Percentiles rank a stretch among this genome's conserved stretches.
Conservation (phyloP, 2,797 vertebrate genomes). For the Oreonectes daqikongensis region DNA sequence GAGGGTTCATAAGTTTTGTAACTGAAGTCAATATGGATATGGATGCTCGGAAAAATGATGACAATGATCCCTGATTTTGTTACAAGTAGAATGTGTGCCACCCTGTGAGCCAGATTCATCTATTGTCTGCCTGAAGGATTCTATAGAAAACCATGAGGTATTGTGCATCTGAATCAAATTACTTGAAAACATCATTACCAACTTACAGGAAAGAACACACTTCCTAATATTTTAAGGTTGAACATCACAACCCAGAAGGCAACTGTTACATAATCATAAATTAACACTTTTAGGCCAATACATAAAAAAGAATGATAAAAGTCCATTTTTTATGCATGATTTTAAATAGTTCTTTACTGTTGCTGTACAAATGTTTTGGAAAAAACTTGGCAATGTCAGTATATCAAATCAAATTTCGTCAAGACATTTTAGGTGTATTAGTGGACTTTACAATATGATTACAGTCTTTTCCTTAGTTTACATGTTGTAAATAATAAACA, state of each 20-base stretch:
- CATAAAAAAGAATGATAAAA: no score
- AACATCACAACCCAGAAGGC: no score
- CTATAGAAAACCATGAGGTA: constrained; percentile 18
- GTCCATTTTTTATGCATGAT: no score
- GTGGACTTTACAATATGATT: no score
- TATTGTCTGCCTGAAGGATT: constrained; percentile 59
- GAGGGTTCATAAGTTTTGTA: constrained; percentile 26
- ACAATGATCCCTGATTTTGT: constrained; percentile 58
- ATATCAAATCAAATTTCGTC: background rate
- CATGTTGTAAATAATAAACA: background rate
- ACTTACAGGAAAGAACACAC: constrained; percentile 10
- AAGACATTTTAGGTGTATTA: background rate
- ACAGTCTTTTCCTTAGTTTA: no score
- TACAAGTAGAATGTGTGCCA: constrained; percentile 61
- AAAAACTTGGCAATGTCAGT: background rate
- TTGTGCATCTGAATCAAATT: constrained; percentile 48
- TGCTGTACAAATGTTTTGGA: no score
- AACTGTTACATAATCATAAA: no score
- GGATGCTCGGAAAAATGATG: constrained; percentile 41
- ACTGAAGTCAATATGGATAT: constrained; percentile 6
- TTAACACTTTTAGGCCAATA: no score
- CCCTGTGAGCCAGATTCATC: constrained; percentile 48
- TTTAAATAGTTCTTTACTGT: no score
- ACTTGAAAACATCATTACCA: constrained; percentile 41
- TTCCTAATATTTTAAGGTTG: background rate